Conservation (phyloP, 2,797 vertebrate genomes). For the Ataeniobius toweri region DNA sequence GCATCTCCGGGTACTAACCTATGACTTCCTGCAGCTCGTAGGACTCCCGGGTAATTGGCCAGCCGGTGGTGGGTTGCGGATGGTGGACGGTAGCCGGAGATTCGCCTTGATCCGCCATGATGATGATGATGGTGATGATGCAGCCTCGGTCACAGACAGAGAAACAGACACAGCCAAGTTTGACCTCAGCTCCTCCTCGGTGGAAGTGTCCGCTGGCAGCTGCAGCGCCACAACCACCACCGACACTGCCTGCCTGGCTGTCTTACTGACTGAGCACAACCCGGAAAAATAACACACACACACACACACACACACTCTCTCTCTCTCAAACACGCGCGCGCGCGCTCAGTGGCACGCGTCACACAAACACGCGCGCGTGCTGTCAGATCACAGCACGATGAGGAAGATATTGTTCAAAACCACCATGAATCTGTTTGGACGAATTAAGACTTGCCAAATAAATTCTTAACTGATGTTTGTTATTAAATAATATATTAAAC, state of each 20-base stretch:
- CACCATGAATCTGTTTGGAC: neutral
- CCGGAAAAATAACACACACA: slow-evolving; percentile 72
- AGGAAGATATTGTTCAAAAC: slow-evolving; percentile 15
- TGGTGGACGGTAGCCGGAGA: slow-evolving; percentile 84
- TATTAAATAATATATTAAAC: neutral
- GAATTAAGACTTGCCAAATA: neutral
- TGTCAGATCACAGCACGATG: neutral
- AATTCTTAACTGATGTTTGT: neutral
- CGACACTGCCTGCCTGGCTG: slow-evolving; percentile 8
- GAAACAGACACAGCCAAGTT: slow-evolving; percentile 47
- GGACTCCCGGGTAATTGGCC: slow-evolving; percentile 95
- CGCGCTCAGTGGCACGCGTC: slow-evolving; percentile 1
- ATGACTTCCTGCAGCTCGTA: slow-evolving; percentile 99
- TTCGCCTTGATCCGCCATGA: slow-evolving; percentile 94
- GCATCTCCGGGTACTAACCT: slow-evolving; percentile 83
- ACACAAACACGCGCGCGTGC: neutral
- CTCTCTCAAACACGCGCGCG: neutral
- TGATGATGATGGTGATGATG: slow-evolving; percentile 80
- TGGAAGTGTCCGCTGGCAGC: slow-evolving; percentile 78
- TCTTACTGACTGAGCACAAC: slow-evolving; percentile 58
- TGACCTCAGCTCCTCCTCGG: slow-evolving; percentile 75
- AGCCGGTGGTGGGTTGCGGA: slow-evolving; percentile 81
- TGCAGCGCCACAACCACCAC: slow-evolving; percentile 69
- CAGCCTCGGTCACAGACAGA: slow-evolving; percentile 45
- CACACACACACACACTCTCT: neutral